These are phyloP conservation scores for Peromyscus leucopus DNA, from an alignment of 2,113 vertebrate genomes.

Conservation along the genomic window DNA sequence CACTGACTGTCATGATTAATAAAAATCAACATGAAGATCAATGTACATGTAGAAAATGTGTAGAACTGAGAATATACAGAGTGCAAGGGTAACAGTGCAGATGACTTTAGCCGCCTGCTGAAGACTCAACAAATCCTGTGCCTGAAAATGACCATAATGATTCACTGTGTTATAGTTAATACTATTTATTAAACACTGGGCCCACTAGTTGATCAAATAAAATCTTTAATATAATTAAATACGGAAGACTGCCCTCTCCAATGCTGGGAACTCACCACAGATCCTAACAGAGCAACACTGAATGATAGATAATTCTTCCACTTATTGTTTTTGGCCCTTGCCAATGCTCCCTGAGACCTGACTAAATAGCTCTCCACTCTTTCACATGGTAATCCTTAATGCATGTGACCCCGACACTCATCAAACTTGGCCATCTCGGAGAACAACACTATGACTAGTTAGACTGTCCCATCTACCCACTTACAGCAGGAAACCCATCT, in stretches of 20 bases:
- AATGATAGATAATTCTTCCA: background rate
- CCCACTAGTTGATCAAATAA: background rate
- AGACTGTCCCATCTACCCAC: background rate
- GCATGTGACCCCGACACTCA: background rate
- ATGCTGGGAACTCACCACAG: background rate
- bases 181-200: background rate
- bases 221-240: background rate
- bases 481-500: background rate
- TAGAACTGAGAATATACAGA: constrained; percentile 5
- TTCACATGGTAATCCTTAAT: background rate
- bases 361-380: background rate
- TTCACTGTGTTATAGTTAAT: constrained; percentile 9
- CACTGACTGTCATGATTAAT: background rate
- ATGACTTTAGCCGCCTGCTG: background rate
- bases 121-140: background rate
- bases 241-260: background rate
- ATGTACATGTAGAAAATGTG: background rate
- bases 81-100: background rate
- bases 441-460: background rate
- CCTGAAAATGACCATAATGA: background rate
- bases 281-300: background rate
- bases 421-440: background rate
- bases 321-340: background rate
- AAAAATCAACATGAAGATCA: constrained; percentile 39
- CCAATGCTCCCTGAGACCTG: background rate